A percentile compares a stretch with the other conserved stretches of the same genome.
phyloP scores from a whole-genome alignment of 2,113 vertebrate species.

The Chiloscyllium plagiosum region DNA sequence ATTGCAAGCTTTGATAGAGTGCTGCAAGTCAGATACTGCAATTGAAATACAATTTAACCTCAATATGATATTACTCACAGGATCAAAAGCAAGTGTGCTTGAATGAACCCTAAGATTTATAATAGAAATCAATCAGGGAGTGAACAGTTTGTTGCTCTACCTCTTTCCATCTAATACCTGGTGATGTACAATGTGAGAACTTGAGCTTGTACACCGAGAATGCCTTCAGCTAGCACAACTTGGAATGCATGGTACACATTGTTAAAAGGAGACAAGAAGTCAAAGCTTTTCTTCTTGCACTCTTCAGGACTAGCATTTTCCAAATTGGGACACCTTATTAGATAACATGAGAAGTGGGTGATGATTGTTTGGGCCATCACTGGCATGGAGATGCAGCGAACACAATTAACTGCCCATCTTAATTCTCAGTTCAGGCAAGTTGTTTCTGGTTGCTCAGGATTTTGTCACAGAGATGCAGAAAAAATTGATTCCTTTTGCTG shows the following conservation, averaged over 20 bases:
- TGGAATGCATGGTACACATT: background rate
- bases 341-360: no score
- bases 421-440: no score
- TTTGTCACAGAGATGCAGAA: no score
- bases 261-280: no score
- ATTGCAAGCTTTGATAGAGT: background rate
- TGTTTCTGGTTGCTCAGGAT: no score
- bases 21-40: background rate
- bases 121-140: background rate
- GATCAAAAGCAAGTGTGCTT: background rate
- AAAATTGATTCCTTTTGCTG: no score
- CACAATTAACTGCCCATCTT: no score
- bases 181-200: background rate
- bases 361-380: no score
- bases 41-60: background rate
- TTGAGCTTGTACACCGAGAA: background rate
- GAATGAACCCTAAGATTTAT: background rate
- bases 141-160: background rate
- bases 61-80: background rate
- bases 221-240: background rate
- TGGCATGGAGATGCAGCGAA: no score
- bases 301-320: no score
- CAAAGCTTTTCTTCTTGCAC: no score
- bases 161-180: background rate
- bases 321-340: no score